Conservation (phyloP, 2,888 invertebrate species). For the Drosophila mulleri region DNA sequence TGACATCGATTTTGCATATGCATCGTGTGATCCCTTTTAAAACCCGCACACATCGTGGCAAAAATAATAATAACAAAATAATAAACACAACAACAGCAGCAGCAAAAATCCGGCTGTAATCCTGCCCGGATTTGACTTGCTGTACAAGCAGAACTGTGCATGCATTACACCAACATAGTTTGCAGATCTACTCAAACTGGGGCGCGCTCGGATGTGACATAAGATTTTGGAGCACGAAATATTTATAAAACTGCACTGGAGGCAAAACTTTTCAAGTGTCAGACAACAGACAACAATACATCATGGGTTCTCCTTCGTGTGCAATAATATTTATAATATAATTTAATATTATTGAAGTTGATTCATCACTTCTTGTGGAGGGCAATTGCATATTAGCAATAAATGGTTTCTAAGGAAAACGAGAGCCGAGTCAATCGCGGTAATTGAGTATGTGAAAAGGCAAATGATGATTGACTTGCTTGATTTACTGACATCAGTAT, state of each 20-base stretch:
- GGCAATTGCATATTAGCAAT: not conserved
- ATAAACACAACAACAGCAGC: conserved; percentile 54
- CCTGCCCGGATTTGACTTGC: conserved; percentile 65
- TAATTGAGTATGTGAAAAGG: too few species aligned
- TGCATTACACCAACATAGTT: conserved; percentile 6
- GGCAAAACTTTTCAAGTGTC: not conserved
- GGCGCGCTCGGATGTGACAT: not conserved
- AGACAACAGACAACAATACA: too few species aligned
- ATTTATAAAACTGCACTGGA: not conserved
- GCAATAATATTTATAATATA: too few species aligned
- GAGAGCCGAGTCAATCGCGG: too few species aligned
- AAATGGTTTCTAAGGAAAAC: too few species aligned
- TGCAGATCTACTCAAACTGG: not conserved
- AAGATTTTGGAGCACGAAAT: not conserved
- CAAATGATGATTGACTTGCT: not conserved
- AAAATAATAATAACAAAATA: conserved; percentile 70
- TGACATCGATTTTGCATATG: conserved; percentile 73
- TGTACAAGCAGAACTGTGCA: conserved; percentile 26
- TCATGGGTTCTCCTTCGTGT: too few species aligned
- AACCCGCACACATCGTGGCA: conserved; percentile 38
- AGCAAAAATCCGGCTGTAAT: conserved; percentile 66
- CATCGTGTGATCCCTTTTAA: conserved; percentile 60
- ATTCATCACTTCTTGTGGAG: not conserved
- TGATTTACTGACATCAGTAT: not conserved
- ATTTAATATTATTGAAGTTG: not conserved